Conservation (phyloP, 2,888 invertebrate genomes). For the Protophormia terraenovae region DNA sequence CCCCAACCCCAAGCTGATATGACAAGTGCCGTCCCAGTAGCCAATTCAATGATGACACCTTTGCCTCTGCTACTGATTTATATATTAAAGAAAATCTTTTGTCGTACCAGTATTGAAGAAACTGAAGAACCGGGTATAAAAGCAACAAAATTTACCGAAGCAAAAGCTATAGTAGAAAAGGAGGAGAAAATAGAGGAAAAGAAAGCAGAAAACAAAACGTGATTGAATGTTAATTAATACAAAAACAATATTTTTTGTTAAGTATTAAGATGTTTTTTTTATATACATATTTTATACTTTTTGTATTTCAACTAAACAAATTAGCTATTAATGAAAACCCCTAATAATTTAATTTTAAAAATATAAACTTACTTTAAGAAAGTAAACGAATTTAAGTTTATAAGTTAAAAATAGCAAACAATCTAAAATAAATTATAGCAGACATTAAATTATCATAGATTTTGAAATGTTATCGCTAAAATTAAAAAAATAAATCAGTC, state of each 20-base stretch:
- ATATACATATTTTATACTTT: neutral
- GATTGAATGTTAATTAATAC: neutral
- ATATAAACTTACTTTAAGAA: neutral
- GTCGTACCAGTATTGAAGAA: constrained; percentile 58
- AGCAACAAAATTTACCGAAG: constrained; percentile 55
- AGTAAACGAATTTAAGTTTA: neutral
- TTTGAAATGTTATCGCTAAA: neutral
- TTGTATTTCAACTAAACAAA: neutral
- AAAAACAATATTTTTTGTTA: neutral
- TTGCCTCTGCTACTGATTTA: constrained; percentile 86
- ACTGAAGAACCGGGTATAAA: constrained; percentile 47
- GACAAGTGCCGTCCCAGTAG: constrained; percentile 92
- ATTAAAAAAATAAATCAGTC: neutral
- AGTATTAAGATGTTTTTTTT: neutral
- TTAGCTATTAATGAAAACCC: neutral
- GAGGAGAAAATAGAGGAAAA: neutral
- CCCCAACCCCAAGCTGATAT: constrained; percentile 92
- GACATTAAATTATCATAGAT: neutral
- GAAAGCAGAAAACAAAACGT: constrained; percentile 4
- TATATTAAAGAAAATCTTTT: constrained; percentile 82
- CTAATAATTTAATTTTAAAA: too few species aligned
- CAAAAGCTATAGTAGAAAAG: constrained; percentile 61
- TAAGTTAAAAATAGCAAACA: neutral
- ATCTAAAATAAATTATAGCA: neutral
- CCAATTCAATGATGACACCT: constrained; percentile 95